These are phyloP conservation scores for Pimephales promelas DNA, from an alignment of 2,113 vertebrate genomes.

Conservation along the genomic window DNA sequence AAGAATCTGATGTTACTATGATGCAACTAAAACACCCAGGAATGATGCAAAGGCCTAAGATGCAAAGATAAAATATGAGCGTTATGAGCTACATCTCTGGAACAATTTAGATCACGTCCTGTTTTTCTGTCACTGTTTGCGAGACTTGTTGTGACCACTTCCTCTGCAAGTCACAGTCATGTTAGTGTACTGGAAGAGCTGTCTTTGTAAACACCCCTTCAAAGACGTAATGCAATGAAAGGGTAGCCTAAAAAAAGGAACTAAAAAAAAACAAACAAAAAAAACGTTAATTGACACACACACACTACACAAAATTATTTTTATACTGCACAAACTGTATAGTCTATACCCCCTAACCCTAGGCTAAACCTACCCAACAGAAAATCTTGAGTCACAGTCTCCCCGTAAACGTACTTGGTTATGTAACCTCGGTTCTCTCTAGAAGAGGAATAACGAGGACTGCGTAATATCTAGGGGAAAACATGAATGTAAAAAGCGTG, in stretches of 20 bases:
- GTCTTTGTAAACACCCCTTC: background rate
- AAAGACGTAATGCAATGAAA: background rate
- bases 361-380: no score
- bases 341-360: no score
- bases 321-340: no score
- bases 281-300: background rate
- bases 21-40: background rate
- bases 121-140: background rate
- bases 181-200: background rate
- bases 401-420: no score
- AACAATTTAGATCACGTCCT: constrained; percentile 7
- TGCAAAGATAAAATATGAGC: background rate
- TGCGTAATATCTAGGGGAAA: no score
- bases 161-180: background rate
- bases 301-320: no score
- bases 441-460: no score
- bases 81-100: background rate
- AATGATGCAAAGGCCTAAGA: background rate
- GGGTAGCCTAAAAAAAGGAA: no score
- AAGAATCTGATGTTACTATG: background rate
- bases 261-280: background rate
- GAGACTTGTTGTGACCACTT: background rate
- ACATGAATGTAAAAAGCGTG: no score
- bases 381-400: no score
- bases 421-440: no score